These are phyloP conservation scores for Emydocephalus ijimae DNA, from an alignment of 2,113 vertebrate species.

Conservation along the genomic window DNA sequence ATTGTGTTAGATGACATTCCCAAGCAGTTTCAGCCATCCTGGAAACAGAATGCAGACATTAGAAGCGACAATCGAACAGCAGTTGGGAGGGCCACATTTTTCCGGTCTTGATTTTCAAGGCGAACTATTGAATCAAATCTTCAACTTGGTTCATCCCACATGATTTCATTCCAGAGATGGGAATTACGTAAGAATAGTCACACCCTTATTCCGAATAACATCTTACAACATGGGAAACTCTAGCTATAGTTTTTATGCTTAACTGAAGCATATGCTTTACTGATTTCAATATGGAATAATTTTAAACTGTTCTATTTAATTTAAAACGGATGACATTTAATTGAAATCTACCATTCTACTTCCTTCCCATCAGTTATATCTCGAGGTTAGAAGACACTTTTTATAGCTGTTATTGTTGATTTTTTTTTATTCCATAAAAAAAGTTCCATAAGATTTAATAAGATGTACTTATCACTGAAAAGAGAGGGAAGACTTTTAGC, in stretches of 20 bases:
- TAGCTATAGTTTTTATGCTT: background rate
- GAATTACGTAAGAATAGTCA: background rate
- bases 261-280: background rate
- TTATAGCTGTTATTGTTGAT: conserved; percentile 4
- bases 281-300: background rate
- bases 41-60: background rate
- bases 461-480: background rate
- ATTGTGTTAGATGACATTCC: background rate
- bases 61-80: background rate
- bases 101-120: background rate
- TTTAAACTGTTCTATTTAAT: background rate
- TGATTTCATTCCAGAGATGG: background rate
- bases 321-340: background rate
- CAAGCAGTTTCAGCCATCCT: background rate
- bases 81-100: background rate
- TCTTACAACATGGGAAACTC: background rate
- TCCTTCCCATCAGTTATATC: background rate
- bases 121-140: background rate
- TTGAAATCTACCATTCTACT: background rate
- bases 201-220: background rate
- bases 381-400: background rate
- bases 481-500: background rate
- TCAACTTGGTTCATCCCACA: background rate
- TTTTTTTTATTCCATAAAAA: conserved; percentile 24
- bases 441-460: background rate